Percentiles rank a stretch among this genome's conserved stretches.
Evolutionary conservation across 2,797 vertebrate species (phyloP).

Genomic region (Propithecus deckenii): DNA sequence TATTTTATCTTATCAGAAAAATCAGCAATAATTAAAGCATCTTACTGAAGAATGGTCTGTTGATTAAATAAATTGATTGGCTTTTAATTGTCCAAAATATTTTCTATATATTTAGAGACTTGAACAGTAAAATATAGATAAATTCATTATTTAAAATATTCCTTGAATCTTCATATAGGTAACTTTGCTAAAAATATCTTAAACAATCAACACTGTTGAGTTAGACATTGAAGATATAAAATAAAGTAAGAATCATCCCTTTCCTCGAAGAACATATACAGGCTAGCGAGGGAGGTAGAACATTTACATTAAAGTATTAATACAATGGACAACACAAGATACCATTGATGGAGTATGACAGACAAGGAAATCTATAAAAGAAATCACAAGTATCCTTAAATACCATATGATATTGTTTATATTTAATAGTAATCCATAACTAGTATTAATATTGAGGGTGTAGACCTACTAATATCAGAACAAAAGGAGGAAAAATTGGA

Average conservation of each 20-base stretch:
- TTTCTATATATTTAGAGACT: conserved; percentile 23
- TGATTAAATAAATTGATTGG: not conserved
- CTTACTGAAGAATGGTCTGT: not conserved
- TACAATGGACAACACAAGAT: not conserved
- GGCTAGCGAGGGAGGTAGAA: not conserved
- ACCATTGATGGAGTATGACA: not conserved
- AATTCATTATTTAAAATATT: not conserved
- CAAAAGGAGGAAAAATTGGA: not conserved
- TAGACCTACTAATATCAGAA: not conserved
- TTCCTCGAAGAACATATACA: conserved; percentile 21
- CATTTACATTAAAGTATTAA: not conserved
- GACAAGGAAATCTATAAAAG: not conserved
- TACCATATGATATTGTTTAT: not conserved
- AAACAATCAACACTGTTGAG: not conserved
- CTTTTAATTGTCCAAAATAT: conserved; percentile 30
- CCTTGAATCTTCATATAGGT: conserved; percentile 1
- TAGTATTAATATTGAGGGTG: conserved; percentile 17
- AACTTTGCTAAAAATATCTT: conserved; percentile 33
- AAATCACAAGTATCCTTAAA: conserved; percentile 7
- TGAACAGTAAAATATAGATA: not conserved
- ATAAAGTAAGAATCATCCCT: not conserved
- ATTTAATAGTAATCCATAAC: conserved; percentile 10
- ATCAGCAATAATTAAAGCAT: not conserved
- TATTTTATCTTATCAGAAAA: conserved; percentile 46
- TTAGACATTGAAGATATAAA: conserved; percentile 15